These are phyloP conservation scores for Stegostoma tigrinum DNA, from an alignment of 2,113 vertebrate species.

Conservation along the genomic window DNA sequence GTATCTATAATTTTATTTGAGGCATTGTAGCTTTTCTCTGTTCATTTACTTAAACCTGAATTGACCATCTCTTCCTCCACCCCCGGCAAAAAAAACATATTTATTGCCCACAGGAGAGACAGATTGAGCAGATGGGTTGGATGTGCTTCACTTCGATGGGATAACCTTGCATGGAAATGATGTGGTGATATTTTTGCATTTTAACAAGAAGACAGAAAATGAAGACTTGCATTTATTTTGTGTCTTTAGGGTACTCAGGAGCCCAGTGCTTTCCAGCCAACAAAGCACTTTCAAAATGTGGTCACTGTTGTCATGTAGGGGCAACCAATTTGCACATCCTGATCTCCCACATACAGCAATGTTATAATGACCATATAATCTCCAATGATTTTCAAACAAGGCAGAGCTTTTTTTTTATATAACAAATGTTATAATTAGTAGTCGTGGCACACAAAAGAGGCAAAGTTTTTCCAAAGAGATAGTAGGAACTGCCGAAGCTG, in stretches of 20 bases:
- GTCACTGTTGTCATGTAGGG: background rate
- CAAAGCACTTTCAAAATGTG: background rate
- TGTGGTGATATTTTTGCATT: background rate
- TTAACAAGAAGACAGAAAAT: background rate
- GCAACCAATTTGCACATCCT: background rate
- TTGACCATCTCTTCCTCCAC: background rate
- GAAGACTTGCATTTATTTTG: background rate
- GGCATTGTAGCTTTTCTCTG: background rate
- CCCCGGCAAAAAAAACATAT: no score
- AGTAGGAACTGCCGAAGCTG: no score
- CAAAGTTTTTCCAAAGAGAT: background rate
- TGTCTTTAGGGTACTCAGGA: background rate
- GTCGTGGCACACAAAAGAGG: background rate
- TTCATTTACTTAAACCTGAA: background rate
- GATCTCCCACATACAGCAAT: background rate
- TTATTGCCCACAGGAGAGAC: no score
- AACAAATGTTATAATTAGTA: background rate
- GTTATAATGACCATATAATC: background rate
- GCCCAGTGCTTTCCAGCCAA: background rate
- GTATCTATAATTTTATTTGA: background rate
- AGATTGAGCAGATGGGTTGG: background rate
- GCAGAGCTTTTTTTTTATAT: background rate
- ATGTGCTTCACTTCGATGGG: background rate
- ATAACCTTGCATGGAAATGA: background rate
- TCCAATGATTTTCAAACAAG: background rate